Base-by-base conservation (phyloP, 2,888 invertebrate species). In the Scotopteryx bipunctaria region DNA sequence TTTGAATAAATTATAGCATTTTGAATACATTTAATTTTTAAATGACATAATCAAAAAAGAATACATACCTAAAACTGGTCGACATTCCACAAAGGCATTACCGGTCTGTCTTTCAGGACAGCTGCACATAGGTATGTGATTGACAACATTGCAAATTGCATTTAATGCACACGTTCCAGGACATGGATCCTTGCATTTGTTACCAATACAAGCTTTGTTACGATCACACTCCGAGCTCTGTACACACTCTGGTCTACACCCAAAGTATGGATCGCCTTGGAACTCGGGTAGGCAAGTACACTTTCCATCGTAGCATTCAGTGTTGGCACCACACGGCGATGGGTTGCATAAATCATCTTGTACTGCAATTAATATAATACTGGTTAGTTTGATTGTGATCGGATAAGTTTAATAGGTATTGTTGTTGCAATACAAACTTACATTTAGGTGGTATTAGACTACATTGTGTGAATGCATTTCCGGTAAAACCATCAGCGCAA, bases 201-300 rank as follows among this genome's bases (percentile, higher is more conserved):
- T 94, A 68, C 91, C 90, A 4, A 94, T 90, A 67, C 96, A 96
- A 36, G 95, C 93, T 71, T 91, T 92, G 69, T 93, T 88, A 40
- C 93, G 91, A 4, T 93, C 82, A 75, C 96, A 96, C 64, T 96
- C 96, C 3, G 91, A 90, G 71, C 94, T 96, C 19, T 94, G 89
- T 8, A 95, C 91, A 78, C 96, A 96, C 83, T 96, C 95, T 1
- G 96, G 96, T 56, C 95, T 91, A 74, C 96, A 96, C 38, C 93
- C 94, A 55, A 85, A 80, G 67, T 94, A 95, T 0, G 96, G 95
- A 81, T 96, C 94, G 38, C 96, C 96, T 68, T 92, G 92, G 64
- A 94, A 95, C 70, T 95, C 94, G 0, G 93, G 88, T 9, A 94
- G 73, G 69, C 96, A 97, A 32, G 88, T 92, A 70, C 96, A 96